Percentiles rank a stretch among this genome's conserved stretches.
phyloP scores from a whole-genome alignment of 2,113 vertebrate species.

The Malurus alboscapulatus region DNA sequence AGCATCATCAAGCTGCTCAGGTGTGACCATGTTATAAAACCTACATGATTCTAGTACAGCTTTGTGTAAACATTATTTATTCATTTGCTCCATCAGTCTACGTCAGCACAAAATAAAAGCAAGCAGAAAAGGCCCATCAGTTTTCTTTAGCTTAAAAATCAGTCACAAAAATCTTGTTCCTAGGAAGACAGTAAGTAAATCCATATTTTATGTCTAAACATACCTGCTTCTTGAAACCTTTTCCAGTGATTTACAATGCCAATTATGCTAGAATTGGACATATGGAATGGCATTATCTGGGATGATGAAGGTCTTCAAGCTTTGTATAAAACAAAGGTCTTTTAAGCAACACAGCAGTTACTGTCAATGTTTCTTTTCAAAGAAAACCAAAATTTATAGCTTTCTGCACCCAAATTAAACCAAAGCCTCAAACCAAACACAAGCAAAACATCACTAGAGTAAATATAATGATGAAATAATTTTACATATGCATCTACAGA shows the following conservation, averaged over 20 bases:
- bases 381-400: background rate
- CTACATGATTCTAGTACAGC: background rate
- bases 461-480: background rate
- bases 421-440: background rate
- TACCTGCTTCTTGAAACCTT: background rate
- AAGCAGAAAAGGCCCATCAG: background rate
- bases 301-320: background rate
- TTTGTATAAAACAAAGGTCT: background rate
- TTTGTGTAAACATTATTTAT: slow-evolving; percentile 29
- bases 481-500: background rate
- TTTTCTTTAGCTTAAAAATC: slow-evolving; percentile 11
- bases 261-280: background rate
- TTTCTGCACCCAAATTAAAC: background rate
- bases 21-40: slow-evolving; percentile 27
- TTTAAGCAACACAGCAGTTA: background rate
- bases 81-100: slow-evolving; percentile 13
- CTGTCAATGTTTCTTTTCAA: background rate
- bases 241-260: background rate
- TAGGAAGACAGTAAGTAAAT: background rate
- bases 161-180: background rate
- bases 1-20: slow-evolving; percentile 13
- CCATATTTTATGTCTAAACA: background rate
- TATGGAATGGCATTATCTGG: background rate
- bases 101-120: background rate
- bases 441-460: background rate